Base-by-base conservation (phyloP, 2,888 invertebrate genomes). In the Leptinotarsa rubiginosa region DNA sequence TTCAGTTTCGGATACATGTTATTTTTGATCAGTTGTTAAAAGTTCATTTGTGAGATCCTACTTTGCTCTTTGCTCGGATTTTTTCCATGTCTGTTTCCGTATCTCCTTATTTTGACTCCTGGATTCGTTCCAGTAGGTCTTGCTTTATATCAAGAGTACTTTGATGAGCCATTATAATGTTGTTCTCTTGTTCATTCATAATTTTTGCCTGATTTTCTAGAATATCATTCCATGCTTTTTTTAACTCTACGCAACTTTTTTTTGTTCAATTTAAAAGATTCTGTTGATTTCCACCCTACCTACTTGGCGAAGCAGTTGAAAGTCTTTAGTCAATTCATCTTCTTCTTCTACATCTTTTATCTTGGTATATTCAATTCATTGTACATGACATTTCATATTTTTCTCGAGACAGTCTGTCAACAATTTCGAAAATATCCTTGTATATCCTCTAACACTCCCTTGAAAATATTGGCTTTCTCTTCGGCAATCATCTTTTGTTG, bases 51-150 rank as follows among this genome's bases (percentile, higher is more conserved):
- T 25, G 25, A 4, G 25, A 25, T 25, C 25, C 25, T 2, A 3
- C 3, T 25, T 25, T 0, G 85, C 85, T 56, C 83, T n/a, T n/a
- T n/a, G n/a, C 82, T 47, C 83, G 81, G n/a, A 87, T 65, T 69
- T 83, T 78, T 54, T 74, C 70, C 16, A 72, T 65, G 22, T 78
- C 77, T 16, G 25, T 47, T 54, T 31, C 16, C 78, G 72, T 54
- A 56, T 75, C 64, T 78, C 76, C 73, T 79, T 69, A 25, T 76
- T 76, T 75, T 7, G 76, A 71, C 4, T 64, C 49, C 69, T 84
- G 82, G n/a, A 84, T 78, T 12, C 77, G 77, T 64, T 80, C 78
- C 16, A 80, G 54, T 18, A 85, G 75, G 41, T 83, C 82, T 15
- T 79, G 81, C 71, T 83, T 83, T 13, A 82, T 78, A 25, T 81